A percentile compares a stretch with the other conserved stretches of the same genome.
phyloP scores from a whole-genome alignment of 2,113 vertebrate species.

The Brachyhypopomus occidentalis region DNA sequence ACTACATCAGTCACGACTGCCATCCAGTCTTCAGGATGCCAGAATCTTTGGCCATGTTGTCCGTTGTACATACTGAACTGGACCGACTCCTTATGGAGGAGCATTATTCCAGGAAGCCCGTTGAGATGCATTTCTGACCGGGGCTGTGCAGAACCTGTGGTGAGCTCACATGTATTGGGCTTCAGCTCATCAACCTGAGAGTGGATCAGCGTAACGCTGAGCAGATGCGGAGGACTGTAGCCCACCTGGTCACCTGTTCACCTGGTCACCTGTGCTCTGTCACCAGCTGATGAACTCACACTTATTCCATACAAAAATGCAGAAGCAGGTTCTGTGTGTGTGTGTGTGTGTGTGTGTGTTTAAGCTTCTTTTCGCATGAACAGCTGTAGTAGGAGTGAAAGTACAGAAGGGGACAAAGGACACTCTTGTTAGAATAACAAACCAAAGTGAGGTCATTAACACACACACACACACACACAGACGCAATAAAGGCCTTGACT shows the following conservation, averaged over 20 bases:
- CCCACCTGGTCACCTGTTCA: not conserved
- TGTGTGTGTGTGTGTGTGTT: constrained; percentile 13
- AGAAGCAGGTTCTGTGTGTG: constrained; percentile 1
- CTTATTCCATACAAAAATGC: not conserved
- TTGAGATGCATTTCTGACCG: too few species aligned
- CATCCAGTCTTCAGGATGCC: too few species aligned
- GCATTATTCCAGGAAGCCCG: too few species aligned
- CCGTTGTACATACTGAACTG: too few species aligned
- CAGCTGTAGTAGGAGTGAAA: not conserved
- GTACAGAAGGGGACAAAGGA: not conserved
- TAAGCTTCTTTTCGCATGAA: not conserved
- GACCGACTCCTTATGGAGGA: too few species aligned
- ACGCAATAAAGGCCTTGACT: not conserved
- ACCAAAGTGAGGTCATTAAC: not conserved
- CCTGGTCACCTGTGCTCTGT: not conserved
- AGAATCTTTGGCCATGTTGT: not conserved
- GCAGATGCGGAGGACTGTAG: too few species aligned
- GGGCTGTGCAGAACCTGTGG: too few species aligned
- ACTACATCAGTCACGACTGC: not conserved
- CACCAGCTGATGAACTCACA: constrained; percentile 5
- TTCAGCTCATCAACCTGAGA: too few species aligned
- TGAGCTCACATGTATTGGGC: too few species aligned
- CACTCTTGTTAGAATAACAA: constrained; percentile 38
- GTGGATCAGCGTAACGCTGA: not conserved
- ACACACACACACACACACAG: constrained; percentile 16